Base-by-base conservation (phyloP, 92 coral and sea anemone genomes). In the Phenganax stokvisi region DNA sequence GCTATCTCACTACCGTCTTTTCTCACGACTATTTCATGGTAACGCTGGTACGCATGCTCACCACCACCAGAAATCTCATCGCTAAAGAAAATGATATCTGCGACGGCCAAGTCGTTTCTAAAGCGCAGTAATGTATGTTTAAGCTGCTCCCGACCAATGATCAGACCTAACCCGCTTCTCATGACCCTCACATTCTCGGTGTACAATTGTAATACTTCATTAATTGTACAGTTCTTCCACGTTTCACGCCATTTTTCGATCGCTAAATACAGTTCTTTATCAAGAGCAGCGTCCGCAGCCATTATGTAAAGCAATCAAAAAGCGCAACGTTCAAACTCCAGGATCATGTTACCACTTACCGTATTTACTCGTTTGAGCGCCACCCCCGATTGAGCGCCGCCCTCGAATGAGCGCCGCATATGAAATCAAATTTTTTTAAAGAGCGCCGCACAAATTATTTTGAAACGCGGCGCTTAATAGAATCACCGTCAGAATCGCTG, bases 231-330 rank as follows among this genome's bases (percentile, higher is more conserved):
- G 2, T 47, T 17, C 62, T 79, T 79, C 83, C 83, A 58, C 10
- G 62, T 74, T 12, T 74, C 62, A 7, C 83, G 83, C 83, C 83
- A 79, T 74, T 79, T 79, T 59, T 79, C 83, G 12, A 79, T 79
- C 44, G 52, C 83, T 79, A 57, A 52, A 51, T 79, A 20, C 13
- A 79, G 83, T 28, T 79, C 83, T 61, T 20, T 58, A 9, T 79
- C 75, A 2, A 79, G 83, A 57, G 9, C 9, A 25, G 54, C 13
- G 17, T 79, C 71, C 47, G 47, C 47, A 5, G 47, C 47, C 82
- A 57, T 59, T 1, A 59, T 7, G 15, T 13, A 8, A 2, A 80
- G 52, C 25, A 28, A 67, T 11, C 47, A 37, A 2, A 37, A 2
- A 37, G 47, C 47, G 47, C 5, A 37, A 37, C 47, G 47, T 37